Conservation (phyloP, 2,797 vertebrate genomes). For the Rhinophrynus dorsalis region DNA sequence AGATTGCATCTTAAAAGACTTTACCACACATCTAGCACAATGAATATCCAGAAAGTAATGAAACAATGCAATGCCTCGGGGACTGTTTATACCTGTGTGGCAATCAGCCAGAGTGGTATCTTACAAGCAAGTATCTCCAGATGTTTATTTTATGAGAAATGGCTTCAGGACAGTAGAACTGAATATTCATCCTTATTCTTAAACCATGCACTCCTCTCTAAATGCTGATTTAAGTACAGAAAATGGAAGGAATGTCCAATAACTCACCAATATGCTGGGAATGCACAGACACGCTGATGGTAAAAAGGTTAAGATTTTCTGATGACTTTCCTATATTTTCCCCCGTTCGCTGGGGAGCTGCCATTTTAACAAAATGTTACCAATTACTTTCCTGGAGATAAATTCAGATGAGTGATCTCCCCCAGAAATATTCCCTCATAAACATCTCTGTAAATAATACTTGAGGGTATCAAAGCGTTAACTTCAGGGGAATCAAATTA, state of each 20-base stretch:
- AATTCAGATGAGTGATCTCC: conserved; percentile 8
- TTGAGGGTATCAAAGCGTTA: not conserved
- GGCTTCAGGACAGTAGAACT: conserved; percentile 35
- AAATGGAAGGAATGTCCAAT: not conserved
- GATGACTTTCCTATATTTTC: conserved; percentile 12
- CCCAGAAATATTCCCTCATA: not conserved
- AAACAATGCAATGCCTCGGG: conserved; percentile 8
- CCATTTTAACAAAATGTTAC: conserved; percentile 33
- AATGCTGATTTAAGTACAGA: conserved; percentile 17
- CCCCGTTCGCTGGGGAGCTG: conserved; percentile 19
- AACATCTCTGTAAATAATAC: conserved; percentile 14
- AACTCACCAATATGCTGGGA: not conserved
- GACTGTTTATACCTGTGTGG: conserved; percentile 27
- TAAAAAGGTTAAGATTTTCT: conserved; percentile 6
- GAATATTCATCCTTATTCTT: conserved; percentile 38
- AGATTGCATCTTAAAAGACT: not conserved
- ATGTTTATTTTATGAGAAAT: conserved; percentile 43
- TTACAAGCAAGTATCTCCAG: conserved; percentile 37
- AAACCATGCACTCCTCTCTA: conserved; percentile 4
- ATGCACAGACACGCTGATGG: not conserved
- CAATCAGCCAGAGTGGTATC: conserved; percentile 9
- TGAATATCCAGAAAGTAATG: conserved; percentile 23
- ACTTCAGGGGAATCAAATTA: not conserved
- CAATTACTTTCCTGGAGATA: conserved; percentile 5
- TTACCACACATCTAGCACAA: not conserved